Conservation (phyloP, 2,113 vertebrate genomes). For the Psophia crepitans region DNA sequence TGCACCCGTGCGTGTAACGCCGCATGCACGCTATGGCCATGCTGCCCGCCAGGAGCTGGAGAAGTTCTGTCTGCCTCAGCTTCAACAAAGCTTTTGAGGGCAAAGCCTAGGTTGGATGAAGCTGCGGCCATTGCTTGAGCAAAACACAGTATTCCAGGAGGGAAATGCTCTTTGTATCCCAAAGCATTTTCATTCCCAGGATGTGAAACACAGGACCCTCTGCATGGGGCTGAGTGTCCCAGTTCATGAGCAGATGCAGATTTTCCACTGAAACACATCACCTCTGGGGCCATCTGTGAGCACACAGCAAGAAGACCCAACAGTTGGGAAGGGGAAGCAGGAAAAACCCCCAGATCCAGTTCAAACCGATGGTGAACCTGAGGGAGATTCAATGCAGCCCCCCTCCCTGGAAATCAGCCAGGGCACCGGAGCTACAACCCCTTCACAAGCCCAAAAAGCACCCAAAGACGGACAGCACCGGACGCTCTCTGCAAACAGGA, state of each 20-base stretch:
- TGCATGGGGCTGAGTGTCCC: background rate
- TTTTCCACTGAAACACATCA: background rate
- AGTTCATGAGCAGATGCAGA: background rate
- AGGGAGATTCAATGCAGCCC: background rate
- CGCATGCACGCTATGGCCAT: rapidly evolving
- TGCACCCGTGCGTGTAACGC: rapidly evolving
- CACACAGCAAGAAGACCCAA: rapidly evolving
- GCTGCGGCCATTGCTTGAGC: background rate
- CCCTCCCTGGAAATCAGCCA: background rate
- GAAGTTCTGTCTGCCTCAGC: background rate
- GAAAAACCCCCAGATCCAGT: background rate
- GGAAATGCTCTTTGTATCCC: background rate
- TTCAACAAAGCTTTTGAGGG: background rate
- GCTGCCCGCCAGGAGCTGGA: background rate
- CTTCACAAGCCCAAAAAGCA: background rate
- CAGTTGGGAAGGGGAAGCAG: background rate
- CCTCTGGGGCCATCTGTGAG: background rate
- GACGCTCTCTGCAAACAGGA: background rate
- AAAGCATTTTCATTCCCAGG: background rate
- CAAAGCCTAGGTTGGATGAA: background rate
- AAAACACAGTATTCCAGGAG: background rate
- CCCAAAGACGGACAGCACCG: background rate
- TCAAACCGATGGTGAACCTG: background rate
- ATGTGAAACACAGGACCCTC: background rate
- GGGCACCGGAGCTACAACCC: background rate